phyloP scores from a whole-genome alignment of 2,113 vertebrate species.

The Channa maculata region DNA sequence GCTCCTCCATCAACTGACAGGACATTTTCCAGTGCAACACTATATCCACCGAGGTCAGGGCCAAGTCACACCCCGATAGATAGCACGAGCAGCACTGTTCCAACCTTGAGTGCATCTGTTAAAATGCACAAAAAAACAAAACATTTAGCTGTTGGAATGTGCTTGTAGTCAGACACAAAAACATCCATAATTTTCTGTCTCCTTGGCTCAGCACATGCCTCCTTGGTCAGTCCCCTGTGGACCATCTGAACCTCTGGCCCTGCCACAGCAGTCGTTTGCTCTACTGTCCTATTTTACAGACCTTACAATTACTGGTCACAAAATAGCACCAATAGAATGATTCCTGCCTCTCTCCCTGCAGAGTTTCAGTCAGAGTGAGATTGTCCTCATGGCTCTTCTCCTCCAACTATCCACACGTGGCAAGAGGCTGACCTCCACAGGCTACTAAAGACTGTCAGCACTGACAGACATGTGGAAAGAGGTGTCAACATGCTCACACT shows the following conservation, averaged over 20 bases:
- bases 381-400: conserved; percentile 46
- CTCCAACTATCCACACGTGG: conserved; percentile 46
- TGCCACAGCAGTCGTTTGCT: conserved; percentile 50
- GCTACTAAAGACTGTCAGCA: conserved; percentile 75
- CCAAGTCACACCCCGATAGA: conserved; percentile 52
- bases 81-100: conserved; percentile 62
- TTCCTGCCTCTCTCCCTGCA: conserved; percentile 38
- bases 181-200: conserved; percentile 39
- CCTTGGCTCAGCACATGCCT: conserved; percentile 43
- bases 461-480: conserved; percentile 67
- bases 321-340: conserved; percentile 57
- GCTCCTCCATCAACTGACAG: conserved; percentile 81
- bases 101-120: conserved; percentile 66
- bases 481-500: conserved; percentile 66
- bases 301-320: conserved; percentile 71
- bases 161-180: conserved; percentile 14
- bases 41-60: conserved; percentile 73
- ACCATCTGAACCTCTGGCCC: conserved; percentile 48
- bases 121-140: conserved; percentile 42
- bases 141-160: conserved; percentile 40
- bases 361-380: conserved; percentile 56
- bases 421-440: conserved; percentile 65
- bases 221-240: conserved; percentile 42
- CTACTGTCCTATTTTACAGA: conserved; percentile 64
- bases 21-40: conserved; percentile 76